Base-by-base conservation (phyloP, 1,140 invertebrate genomes). In the Propsilocerus akamusi region DNA sequence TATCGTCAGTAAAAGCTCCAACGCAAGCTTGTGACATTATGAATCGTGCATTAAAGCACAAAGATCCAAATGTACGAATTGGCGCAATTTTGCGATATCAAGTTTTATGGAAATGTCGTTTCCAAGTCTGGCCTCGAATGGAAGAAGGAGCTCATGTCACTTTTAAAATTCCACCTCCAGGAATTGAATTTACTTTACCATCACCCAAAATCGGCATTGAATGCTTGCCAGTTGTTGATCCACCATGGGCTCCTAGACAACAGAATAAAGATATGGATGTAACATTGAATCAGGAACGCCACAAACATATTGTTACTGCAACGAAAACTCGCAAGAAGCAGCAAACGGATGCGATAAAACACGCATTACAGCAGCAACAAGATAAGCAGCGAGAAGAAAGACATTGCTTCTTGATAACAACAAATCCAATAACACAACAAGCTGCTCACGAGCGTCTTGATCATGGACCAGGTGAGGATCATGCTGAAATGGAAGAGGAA, bases 221-320 rank as follows among this genome's bases (percentile, higher is more conserved):
- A 64, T 89, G 84, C 25, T 68, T 92, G 51, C 85, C 89, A 2
- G 91, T 98, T 2, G 89, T 97, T 0, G 96, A 99, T 72, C 94
- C 97, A 17, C 95, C 96, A 0, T 99, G 96, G 96, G 91, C 92
- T 77, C 91, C 97, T 0, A 83, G 93, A 61, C 87, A 92, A 12
- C 97, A 97, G 67, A 91, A 91, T 1, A 98, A 98, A 70, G 92
- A 99, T 24, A 94, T 99, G 72, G 95, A 98, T 72, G 92, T 98
- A 51, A 95, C 94, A 0, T 78, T 98, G n/a, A 97, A 94, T 69
- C 93, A 99, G 67, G 94, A 98, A 62, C 80, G 92, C 70, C 88
- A 97, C 88, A 78, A 88, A 62, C 95, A 94, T 11, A 72, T 98
- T 58, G 95, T 99, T 14, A 97, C 96, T 25, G 94, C 96, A 2